Percentiles rank a stretch among this genome's conserved stretches.
These are phyloP conservation scores for Aldrovandia affinis DNA, from an alignment of 2,797 vertebrate species.

Conservation along the genomic window DNA sequence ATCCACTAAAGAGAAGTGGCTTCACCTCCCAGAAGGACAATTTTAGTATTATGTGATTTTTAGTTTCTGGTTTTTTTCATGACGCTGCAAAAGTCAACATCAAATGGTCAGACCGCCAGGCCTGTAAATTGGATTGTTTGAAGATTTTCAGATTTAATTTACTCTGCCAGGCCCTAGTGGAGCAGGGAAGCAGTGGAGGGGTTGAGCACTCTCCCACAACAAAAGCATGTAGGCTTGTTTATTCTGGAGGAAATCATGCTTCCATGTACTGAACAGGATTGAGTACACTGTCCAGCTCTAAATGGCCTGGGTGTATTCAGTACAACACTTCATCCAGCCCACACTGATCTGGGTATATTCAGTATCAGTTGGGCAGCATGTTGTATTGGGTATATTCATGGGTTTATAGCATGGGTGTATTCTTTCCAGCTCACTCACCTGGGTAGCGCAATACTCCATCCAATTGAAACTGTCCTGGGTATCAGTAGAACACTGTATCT, in stretches of 20 bases:
- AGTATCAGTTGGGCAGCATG: too few species aligned
- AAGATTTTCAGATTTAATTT: constrained; percentile 18
- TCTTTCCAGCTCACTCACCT: too few species aligned
- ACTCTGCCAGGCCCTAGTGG: neutral
- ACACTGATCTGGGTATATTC: neutral
- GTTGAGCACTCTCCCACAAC: neutral
- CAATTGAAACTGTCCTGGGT: too few species aligned
- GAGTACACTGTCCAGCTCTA: neutral
- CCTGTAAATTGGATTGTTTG: constrained; percentile 22
- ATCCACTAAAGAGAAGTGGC: neutral
- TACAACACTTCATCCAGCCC: neutral
- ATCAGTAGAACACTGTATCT: too few species aligned
- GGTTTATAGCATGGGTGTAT: too few species aligned
- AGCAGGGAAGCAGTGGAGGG: neutral
- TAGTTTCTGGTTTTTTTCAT: neutral
- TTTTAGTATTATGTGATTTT: neutral
- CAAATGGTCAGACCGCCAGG: neutral
- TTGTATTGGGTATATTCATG: too few species aligned
- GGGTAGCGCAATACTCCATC: too few species aligned
- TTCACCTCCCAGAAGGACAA: neutral
- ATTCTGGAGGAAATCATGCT: neutral
- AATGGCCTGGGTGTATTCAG: neutral
- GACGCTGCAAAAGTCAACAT: constrained; percentile 14
- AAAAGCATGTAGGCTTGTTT: neutral
- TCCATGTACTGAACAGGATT: neutral